phyloP scores from a whole-genome alignment of 2,797 vertebrate genomes.

The Eulemur mongoz region DNA sequence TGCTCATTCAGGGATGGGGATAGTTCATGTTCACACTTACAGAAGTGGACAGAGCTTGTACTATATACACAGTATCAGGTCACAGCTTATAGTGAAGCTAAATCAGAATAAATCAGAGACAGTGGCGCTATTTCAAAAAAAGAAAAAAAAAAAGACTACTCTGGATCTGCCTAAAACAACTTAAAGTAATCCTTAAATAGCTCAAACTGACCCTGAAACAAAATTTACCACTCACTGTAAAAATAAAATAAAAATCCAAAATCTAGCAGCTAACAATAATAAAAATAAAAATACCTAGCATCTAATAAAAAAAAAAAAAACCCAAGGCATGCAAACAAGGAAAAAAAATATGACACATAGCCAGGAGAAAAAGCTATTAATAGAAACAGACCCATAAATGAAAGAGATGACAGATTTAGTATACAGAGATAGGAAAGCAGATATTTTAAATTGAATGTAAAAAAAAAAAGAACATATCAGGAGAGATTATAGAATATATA shows the following conservation, averaged over 20 bases:
- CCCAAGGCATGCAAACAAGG: background rate
- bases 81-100: background rate
- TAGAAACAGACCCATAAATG: background rate
- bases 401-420: background rate
- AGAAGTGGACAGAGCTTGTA: background rate
- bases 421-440: background rate
- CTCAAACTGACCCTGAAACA: background rate
- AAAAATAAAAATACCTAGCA: background rate
- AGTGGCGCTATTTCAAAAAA: background rate
- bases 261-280: background rate
- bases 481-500: background rate
- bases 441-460: background rate
- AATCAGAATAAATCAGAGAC: background rate
- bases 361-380: background rate
- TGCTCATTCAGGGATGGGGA: background rate
- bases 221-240: background rate
- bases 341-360: background rate
- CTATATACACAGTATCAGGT: background rate
- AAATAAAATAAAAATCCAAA: constrained; percentile 30
- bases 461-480: background rate
- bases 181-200: background rate
- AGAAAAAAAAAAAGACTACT: background rate
- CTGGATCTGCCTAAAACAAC: background rate
- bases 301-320: background rate
- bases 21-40: background rate